Evolutionary conservation across 2,113 vertebrate species (phyloP).

Genomic region (Plotosus lineatus): DNA sequence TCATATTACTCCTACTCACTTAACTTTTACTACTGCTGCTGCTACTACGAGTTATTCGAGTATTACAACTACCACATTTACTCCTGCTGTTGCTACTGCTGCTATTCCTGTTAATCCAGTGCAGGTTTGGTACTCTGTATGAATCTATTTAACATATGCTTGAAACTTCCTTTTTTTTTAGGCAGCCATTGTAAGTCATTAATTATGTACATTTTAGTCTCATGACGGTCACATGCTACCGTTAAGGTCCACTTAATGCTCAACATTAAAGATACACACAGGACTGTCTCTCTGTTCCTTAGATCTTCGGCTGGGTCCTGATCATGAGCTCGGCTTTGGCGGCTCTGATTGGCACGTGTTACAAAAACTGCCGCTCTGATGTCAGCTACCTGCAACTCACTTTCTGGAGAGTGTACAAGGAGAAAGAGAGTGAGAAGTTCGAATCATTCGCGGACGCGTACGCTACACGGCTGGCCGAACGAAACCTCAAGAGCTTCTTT

Average conservation of each 20-base stretch:
- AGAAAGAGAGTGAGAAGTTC: slow-evolving; percentile 72
- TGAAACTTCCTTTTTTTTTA: neutral
- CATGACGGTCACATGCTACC: neutral
- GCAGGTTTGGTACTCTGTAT: neutral
- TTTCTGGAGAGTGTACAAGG: slow-evolving; percentile 73
- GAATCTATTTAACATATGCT: neutral
- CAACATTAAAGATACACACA: too few species aligned
- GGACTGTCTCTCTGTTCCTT: too few species aligned
- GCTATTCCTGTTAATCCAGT: neutral
- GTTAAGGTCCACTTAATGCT: too few species aligned
- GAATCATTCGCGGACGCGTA: slow-evolving; percentile 64
- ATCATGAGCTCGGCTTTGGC: slow-evolving; percentile 58
- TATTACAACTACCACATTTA: neutral
- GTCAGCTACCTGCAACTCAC: slow-evolving; percentile 78
- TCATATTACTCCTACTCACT: too few species aligned
- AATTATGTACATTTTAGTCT: neutral
- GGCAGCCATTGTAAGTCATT: neutral
- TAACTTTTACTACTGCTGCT: neutral
- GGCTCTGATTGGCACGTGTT: slow-evolving; percentile 68
- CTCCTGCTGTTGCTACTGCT: too few species aligned
- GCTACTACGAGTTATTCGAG: too few species aligned
- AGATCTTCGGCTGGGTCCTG: slow-evolving; percentile 76
- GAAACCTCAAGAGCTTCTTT: slow-evolving; percentile 76
- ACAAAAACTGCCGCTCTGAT: slow-evolving; percentile 71
- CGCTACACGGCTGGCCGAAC: slow-evolving; percentile 69